Evolutionary conservation across 2,113 vertebrate genomes (phyloP).

Genomic region (Uria lomvia): DNA sequence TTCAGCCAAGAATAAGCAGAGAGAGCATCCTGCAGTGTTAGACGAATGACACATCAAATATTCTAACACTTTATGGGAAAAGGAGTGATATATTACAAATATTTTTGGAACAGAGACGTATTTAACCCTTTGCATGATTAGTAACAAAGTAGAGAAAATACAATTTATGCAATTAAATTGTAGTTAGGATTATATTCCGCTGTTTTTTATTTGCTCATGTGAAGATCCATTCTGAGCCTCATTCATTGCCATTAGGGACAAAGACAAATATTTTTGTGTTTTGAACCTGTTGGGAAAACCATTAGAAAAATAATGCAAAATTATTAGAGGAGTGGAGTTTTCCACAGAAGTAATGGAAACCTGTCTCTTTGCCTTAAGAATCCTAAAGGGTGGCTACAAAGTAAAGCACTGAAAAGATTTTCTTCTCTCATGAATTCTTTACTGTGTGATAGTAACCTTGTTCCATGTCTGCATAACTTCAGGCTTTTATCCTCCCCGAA

Average conservation of each 20-base stretch:
- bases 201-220: neutral
- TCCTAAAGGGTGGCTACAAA: neutral
- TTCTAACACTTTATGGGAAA: neutral
- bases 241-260: neutral
- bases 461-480: neutral
- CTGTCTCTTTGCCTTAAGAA: neutral
- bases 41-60: neutral
- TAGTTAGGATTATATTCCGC: neutral
- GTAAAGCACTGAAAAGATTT: neutral
- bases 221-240: neutral
- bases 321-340: neutral
- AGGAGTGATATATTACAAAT: neutral
- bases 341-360: neutral
- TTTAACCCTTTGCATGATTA: neutral
- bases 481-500: neutral
- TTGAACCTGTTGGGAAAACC: neutral
- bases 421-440: neutral
- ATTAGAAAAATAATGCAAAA: neutral
- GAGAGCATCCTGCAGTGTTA: neutral
- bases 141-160: neutral
- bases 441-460: neutral
- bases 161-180: neutral
- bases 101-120: neutral
- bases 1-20: neutral
- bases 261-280: neutral